Percentiles rank a stretch among this genome's conserved stretches.
Conservation (phyloP, 2,888 invertebrate species). For the Clusia tigrina region DNA sequence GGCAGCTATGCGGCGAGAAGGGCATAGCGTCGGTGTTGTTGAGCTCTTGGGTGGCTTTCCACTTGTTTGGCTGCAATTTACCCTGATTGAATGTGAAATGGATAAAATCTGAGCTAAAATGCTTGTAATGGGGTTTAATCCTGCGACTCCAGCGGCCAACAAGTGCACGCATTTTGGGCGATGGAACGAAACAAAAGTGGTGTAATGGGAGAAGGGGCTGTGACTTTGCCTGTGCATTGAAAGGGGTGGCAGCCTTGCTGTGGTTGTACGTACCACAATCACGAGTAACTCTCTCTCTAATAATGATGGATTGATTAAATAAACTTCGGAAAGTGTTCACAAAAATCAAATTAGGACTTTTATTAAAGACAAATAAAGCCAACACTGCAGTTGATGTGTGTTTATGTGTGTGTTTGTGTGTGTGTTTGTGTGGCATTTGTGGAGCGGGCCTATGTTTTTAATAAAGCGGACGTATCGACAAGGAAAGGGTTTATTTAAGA, state of each 20-base stretch:
- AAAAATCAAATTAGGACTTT: slow-evolving; percentile 19
- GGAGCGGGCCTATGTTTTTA: too few species aligned
- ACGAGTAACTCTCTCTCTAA: slow-evolving; percentile 13
- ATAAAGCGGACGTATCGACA: too few species aligned
- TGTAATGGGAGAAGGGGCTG: not conserved
- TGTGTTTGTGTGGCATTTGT: too few species aligned
- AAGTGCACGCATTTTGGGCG: slow-evolving; percentile 15
- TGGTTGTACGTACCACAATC: slow-evolving; percentile 22
- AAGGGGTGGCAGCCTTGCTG: not conserved
- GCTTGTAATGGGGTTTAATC: slow-evolving; percentile 27
- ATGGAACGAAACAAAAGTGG: not conserved
- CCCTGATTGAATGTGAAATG: slow-evolving; percentile 19
- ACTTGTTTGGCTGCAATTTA: slow-evolving; percentile 9
- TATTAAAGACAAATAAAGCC: too few species aligned
- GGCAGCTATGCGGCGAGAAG: not conserved
- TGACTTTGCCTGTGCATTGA: too few species aligned
- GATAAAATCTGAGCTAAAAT: not conserved
- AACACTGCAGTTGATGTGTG: too few species aligned
- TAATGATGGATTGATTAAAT: slow-evolving; percentile 18
- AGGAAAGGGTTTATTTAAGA: too few species aligned
- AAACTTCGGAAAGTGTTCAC: not conserved
- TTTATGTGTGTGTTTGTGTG: too few species aligned
- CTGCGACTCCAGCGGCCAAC: slow-evolving; percentile 8
- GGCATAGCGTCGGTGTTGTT: not conserved
- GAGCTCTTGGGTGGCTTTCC: not conserved